Evolutionary conservation across 2,888 invertebrate genomes (phyloP).

Genomic region (Altica lythri): DNA sequence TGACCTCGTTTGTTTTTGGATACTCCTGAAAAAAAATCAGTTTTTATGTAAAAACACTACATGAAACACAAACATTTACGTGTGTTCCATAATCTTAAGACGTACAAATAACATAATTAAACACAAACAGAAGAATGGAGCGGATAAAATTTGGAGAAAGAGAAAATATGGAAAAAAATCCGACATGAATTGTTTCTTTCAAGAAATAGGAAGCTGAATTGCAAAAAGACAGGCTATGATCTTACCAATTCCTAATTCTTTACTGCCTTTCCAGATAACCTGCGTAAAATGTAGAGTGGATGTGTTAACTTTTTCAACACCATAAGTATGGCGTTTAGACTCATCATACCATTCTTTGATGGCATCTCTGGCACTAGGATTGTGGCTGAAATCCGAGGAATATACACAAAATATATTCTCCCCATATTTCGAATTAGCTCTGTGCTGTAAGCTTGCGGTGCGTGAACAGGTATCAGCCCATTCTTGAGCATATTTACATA

Average conservation of each 20-base stretch:
- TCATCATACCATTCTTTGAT: conserved; percentile 66
- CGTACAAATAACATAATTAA: no score
- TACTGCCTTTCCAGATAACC: conserved; percentile 72
- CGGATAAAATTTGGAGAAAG: no score
- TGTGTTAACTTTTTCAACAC: conserved; percentile 61
- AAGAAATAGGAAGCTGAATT: no score
- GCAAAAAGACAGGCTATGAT: no score
- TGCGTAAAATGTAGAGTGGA: conserved; percentile 59
- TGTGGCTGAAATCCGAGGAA: conserved; percentile 61
- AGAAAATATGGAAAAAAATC: no score
- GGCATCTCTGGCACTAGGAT: conserved; percentile 61
- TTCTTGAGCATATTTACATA: conserved; percentile 68
- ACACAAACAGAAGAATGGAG: no score
- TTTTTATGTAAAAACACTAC: no score
- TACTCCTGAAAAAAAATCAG: conserved; percentile 52
- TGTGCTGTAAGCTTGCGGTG: conserved; percentile 68
- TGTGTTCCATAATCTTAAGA: no score
- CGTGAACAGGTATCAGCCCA: conserved; percentile 73
- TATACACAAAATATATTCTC: conserved; percentile 65
- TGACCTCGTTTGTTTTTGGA: conserved; percentile 76
- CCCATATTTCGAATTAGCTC: conserved; percentile 67
- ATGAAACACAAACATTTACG: no score
- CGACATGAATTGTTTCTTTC: no score
- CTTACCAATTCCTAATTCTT: conserved; percentile 70
- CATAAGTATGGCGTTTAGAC: conserved; percentile 60